phyloP scores from a whole-genome alignment of 2,888 invertebrate species.

The Colostygia pectinataria region DNA sequence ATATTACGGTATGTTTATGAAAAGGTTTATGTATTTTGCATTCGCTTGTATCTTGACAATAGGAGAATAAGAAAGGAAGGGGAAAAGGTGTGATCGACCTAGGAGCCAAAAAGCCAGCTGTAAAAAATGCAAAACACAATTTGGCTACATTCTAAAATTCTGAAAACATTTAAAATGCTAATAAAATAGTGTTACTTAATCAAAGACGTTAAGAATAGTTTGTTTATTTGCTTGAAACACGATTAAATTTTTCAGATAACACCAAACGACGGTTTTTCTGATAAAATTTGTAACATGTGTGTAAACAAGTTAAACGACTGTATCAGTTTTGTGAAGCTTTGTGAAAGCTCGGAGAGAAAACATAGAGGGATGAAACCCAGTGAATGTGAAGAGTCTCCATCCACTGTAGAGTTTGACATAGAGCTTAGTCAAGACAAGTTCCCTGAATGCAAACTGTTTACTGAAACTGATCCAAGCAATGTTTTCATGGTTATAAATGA shows the following conservation, averaged over 20 bases:
- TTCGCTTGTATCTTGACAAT: no score
- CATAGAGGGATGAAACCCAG: constrained; percentile 43
- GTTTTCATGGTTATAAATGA: constrained; percentile 19
- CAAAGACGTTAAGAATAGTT: no score
- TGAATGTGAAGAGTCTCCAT: constrained; percentile 22
- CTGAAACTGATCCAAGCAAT: constrained; percentile 41
- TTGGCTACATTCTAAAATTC: no score
- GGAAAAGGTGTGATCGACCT: no score
- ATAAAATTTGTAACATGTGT: constrained; percentile 61
- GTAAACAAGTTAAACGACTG: constrained; percentile 55
- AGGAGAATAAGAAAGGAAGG: no score
- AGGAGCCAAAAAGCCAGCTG: no score
- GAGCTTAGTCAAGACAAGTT: constrained; percentile 24
- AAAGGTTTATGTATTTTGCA: no score
- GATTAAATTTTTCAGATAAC: constrained; percentile 49
- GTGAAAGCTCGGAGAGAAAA: constrained; percentile 57
- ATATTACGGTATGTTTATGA: constrained; percentile 55
- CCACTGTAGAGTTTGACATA: constrained; percentile 18
- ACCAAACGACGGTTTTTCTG: constrained; percentile 63
- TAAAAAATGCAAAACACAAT: no score
- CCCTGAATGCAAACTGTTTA: constrained; percentile 30
- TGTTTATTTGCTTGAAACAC: no score
- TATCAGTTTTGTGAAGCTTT: constrained; percentile 57
- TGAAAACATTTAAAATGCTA: no score
- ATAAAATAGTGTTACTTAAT: no score